Conservation (phyloP, 2,888 invertebrate species). For the Apamea monoglypha region DNA sequence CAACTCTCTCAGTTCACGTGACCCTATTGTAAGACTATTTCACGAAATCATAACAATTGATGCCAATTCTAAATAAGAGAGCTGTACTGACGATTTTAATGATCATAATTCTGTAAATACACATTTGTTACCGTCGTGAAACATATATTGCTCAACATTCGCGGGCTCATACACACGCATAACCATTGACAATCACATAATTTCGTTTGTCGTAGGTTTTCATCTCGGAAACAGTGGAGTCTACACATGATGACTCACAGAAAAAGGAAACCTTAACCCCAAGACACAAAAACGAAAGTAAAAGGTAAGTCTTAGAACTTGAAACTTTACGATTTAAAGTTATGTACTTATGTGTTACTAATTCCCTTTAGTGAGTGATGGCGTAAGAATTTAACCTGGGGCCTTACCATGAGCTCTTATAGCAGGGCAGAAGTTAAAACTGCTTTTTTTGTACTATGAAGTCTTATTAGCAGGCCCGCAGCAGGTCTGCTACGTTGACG, state of each 20-base stretch:
- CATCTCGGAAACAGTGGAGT: constrained; percentile 55
- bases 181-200: background rate
- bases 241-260: constrained; percentile 26
- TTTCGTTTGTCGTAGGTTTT: constrained; percentile 36
- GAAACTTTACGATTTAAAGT: background rate
- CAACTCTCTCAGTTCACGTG: background rate
- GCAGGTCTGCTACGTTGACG: too few relatives aligned
- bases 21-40: background rate
- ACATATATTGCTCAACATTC: background rate
- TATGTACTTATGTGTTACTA: background rate
- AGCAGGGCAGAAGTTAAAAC: too few relatives aligned
- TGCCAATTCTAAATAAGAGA: background rate
- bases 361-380: background rate
- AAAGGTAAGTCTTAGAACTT: constrained; percentile 35
- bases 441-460: too few relatives aligned
- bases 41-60: background rate
- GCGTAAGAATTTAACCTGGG: too few relatives aligned
- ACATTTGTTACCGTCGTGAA: background rate
- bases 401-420: too few relatives aligned
- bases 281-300: background rate
- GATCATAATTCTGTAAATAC: background rate
- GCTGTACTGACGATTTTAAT: background rate
- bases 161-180: background rate
- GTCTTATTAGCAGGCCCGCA: too few relatives aligned
- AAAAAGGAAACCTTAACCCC: background rate